phyloP scores from a whole-genome alignment of 2,888 invertebrate species.

The Dermolepida albohirtum region DNA sequence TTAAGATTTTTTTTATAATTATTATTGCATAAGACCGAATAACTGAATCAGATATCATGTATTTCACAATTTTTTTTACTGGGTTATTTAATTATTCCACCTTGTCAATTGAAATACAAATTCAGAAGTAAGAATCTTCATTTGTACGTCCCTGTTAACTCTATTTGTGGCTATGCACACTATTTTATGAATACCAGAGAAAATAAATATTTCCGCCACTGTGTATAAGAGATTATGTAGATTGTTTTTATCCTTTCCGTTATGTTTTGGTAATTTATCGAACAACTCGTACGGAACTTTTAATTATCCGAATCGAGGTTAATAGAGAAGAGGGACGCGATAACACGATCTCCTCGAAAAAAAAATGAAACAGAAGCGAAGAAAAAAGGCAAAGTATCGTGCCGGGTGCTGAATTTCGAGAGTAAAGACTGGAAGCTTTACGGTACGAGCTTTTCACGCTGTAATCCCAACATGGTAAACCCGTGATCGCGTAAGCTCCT shows the following conservation, averaged over 20 bases:
- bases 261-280: constrained; percentile 13
- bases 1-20: no score
- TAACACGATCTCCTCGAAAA: constrained; percentile 10
- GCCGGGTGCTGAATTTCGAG: constrained; percentile 21
- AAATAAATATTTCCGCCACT: constrained; percentile 1
- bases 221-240: not conserved
- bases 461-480: constrained; percentile 35
- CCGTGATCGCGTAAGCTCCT: constrained; percentile 37
- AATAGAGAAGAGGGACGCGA: constrained; percentile 29
- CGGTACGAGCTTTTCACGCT: constrained; percentile 33
- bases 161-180: no score
- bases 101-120: no score
- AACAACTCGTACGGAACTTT: constrained; percentile 31
- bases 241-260: constrained; percentile 17
- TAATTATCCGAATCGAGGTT: constrained; percentile 35
- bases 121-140: no score
- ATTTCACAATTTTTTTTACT: no score
- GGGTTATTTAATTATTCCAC: no score
- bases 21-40: no score
- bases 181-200: not conserved
- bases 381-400: constrained; percentile 17
- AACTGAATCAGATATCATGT: no score
- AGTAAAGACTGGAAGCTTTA: constrained; percentile 24
- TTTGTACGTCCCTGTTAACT: no score
- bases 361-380: constrained; percentile 9